phyloP scores from a whole-genome alignment of 2,888 invertebrate species.

The Acrobasis suavella region DNA sequence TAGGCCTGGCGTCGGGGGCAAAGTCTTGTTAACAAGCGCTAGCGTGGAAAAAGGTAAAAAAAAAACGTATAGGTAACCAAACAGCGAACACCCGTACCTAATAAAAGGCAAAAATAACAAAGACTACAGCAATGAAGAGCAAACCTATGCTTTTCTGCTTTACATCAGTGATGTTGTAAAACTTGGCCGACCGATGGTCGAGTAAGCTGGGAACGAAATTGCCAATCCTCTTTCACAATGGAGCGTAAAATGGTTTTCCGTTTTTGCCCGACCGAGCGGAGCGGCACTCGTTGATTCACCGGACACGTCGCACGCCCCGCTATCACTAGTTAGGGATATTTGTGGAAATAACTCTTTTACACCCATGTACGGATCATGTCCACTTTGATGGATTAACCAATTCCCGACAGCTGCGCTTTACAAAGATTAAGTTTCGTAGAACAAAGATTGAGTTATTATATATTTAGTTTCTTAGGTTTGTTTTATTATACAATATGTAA shows the following conservation, averaged over 20 bases:
- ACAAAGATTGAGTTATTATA: neutral
- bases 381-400: constrained; percentile 5
- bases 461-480: no score
- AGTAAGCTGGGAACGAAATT: constrained; percentile 79
- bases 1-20: no score
- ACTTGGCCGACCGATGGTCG: constrained; percentile 75
- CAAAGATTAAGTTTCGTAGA: neutral
- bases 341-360: constrained; percentile 71
- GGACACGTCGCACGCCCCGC: constrained; percentile 76
- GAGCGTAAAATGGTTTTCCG: constrained; percentile 82
- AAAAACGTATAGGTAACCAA: no score
- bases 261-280: constrained; percentile 79
- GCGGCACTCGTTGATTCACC: constrained; percentile 77
- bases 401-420: neutral
- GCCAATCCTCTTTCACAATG: constrained; percentile 82
- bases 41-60: no score
- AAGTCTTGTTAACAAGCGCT: no score
- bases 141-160: constrained; percentile 52
- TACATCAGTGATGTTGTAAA: constrained; percentile 76
- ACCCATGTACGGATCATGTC: constrained; percentile 40
- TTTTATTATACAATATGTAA: no score
- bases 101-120: no score
- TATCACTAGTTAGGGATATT: constrained; percentile 71
- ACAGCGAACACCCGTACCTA: no score
- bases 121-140: no score